Evolutionary conservation across 2,888 invertebrate genomes (phyloP), one percentile per base, ranked within the genome.

Genomic region (Periphyllus acericola): DNA sequence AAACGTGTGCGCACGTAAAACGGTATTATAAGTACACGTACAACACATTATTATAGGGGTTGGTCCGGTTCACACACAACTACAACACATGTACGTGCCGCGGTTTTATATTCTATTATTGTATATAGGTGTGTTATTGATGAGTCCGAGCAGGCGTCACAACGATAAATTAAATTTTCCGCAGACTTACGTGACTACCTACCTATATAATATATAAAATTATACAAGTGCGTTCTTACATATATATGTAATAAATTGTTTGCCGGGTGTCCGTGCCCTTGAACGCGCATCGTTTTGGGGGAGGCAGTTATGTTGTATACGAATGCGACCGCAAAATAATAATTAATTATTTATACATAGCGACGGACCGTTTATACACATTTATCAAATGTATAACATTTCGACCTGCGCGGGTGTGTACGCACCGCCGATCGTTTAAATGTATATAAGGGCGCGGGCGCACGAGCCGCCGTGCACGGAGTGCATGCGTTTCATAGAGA

Each of bases 131-230:
- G 40, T 75, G 14, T 85, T 86, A 79, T 80, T 80, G 36, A 86
- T 80, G 86, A 78, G 85, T 76, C 32, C 52, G 29, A 80, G n/a
- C n/a, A n/a, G 79, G 79, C 86, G 79, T 75, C 75, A 60, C 60
- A 66, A 75, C 71, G 52, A 79, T 79, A 72, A 80, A 86, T 86
- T 79, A 74, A 72, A 80, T 80, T 80, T 52, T 29, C 80, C 19
- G 40, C 66, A 6, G n/a, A 25, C 60, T 6, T 66, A 52, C 34
- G 46, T 76, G n/a, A n/a, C 11, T 75, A 76, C 25, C 9, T 36
- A 74, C 11, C 25, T 34, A 29, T 52, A 76, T 19, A n/a, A 29
- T 46, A 21, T 52, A 55, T 55, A 52, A n/a, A 75, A 75, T 29
- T 36, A 72, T 72, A 75, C 36, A 40, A 21, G 75, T 25, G 75